A percentile compares a stretch with the other conserved stretches of the same genome.
Conservation (phyloP, 2,888 invertebrate genomes). For the Leucophenga montana region DNA sequence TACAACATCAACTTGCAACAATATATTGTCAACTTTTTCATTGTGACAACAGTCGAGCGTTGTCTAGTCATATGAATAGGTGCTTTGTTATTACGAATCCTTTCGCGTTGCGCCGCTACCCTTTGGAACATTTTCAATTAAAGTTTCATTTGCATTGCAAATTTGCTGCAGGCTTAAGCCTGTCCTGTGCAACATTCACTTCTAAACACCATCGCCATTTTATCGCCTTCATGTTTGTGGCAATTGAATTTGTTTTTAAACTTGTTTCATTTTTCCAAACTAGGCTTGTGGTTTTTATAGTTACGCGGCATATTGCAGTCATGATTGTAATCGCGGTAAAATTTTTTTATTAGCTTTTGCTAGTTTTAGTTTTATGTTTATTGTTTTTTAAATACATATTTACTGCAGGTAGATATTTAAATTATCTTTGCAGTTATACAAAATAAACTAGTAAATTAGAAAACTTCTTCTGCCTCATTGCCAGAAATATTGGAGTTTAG, state of each 20-base stretch:
- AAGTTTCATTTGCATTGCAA: slow-evolving; percentile 40
- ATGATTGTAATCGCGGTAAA: slow-evolving; percentile 53
- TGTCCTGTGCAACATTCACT: background rate
- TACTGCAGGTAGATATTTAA: background rate
- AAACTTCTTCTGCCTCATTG: background rate
- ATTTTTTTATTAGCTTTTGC: slow-evolving; percentile 24
- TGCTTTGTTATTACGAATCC: background rate
- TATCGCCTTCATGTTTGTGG: background rate
- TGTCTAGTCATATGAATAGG: background rate
- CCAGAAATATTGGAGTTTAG: background rate
- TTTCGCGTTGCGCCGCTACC: background rate
- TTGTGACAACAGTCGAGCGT: too few species aligned
- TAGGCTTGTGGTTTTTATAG: slow-evolving; percentile 42
- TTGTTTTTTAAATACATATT: background rate
- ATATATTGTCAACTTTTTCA: slow-evolving; percentile 11
- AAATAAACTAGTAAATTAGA: background rate
- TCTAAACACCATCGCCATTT: background rate
- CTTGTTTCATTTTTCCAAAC: background rate
- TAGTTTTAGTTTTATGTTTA: slow-evolving; percentile 7
- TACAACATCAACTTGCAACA: slow-evolving; percentile 15
- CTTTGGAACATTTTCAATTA: slow-evolving; percentile 52
- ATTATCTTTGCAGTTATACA: background rate
- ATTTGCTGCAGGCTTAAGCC: slow-evolving; percentile 3
- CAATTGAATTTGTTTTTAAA: slow-evolving; percentile 51
- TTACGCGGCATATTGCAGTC: slow-evolving; percentile 52